Base-by-base conservation (phyloP, 2,113 vertebrate species). In the Ceyx margarethae region DNA sequence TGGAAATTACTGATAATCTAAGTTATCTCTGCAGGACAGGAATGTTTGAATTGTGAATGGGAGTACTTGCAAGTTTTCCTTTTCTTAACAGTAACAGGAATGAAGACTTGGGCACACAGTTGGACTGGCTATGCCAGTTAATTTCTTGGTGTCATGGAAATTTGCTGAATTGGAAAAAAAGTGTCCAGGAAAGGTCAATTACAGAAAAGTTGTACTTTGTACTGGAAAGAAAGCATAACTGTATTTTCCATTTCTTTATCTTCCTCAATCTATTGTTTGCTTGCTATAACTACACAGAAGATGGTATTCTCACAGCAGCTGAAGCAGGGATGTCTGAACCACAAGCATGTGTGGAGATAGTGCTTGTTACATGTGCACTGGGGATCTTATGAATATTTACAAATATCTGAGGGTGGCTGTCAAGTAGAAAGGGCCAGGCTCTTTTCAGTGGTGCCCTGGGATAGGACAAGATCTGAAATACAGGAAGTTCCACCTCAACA, bases 291-390 rank as follows among this genome's bases (percentile, higher is more conserved):
- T 19, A 5, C 28, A 11, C 0, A 15, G 46, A 31, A 2, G 26
- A 21, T 6, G 58, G 1, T 15, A 21, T 20, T 61, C 43, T 45
- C 64, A 8, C 11, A 26, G 82, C 10, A 61, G 40, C 3, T 69
- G 43, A 25, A 42, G 37, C 17, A 0, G 1, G 1, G 11, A 14
- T 40, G 15, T 43, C 40, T 15, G 46, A 81, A 4, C 61, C 46
- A 3, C 0, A 1, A 18, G 21, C 0, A 7, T 3, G 45, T 25
- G 48, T 37, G 71, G 14, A 51, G 35, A 9, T 7, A 3, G 0
- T 2, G 1, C 21, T 56, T 2, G 1, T 23, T 56, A 5, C 77
- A 5, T 28, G 37, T 16, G 15, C 50, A 9, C 11, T 50, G 48
- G 22, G 48, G 48, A 50, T 23, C 48, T 50, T 13, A 50, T 22